Conservation (phyloP, 2,113 vertebrate species). For the Symphodus melops region DNA sequence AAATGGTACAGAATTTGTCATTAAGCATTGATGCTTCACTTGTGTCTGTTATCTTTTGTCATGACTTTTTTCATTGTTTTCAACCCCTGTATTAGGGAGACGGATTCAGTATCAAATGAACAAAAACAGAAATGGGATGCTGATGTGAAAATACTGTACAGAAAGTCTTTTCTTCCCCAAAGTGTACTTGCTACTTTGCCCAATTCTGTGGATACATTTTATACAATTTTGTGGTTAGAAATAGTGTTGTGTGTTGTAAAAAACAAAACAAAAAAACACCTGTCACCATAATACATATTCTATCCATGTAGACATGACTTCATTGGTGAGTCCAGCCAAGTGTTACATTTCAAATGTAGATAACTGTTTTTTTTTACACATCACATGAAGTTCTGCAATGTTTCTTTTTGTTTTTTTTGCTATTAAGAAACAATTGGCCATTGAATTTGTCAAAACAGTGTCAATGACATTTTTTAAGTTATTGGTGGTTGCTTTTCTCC, state of each 20-base stretch:
- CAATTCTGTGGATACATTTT: constrained; percentile 64
- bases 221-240: constrained; percentile 54
- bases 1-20: constrained; percentile 55
- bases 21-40: constrained; percentile 16
- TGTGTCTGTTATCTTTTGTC: constrained; percentile 47
- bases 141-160: constrained; percentile 66
- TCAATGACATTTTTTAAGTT: constrained; percentile 60
- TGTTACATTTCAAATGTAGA: constrained; percentile 56
- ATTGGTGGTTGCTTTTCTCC: constrained; percentile 21
- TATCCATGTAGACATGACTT: constrained; percentile 49
- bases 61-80: constrained; percentile 22
- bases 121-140: constrained; percentile 50
- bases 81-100: constrained; percentile 6
- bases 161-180: constrained; percentile 38
- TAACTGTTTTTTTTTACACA: constrained; percentile 41
- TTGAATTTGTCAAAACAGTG: constrained; percentile 49
- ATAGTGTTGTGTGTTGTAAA: constrained; percentile 52
- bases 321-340: constrained; percentile 33
- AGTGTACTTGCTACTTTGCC: constrained; percentile 49
- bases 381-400: constrained; percentile 44
- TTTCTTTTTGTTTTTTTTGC: constrained; percentile 49
- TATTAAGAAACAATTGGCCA: constrained; percentile 27
- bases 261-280: constrained; percentile 13
- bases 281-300: constrained; percentile 36
- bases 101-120: constrained; percentile 19